Evolutionary conservation across 92 coral and sea anemone genomes (phyloP).

Genomic region (Paramuricea clavata): DNA sequence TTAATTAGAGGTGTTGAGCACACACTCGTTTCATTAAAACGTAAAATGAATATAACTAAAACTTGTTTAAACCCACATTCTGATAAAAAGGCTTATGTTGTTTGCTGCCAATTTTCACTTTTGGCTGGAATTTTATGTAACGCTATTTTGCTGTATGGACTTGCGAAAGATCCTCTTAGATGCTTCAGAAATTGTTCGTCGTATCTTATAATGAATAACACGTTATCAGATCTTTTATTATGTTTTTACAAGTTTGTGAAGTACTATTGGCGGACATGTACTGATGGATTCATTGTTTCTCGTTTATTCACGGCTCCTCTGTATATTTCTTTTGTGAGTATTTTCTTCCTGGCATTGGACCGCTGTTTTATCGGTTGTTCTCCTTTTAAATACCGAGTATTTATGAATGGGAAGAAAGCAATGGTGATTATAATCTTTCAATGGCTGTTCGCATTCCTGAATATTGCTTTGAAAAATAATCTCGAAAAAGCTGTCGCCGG

Average conservation of each 20-base stretch:
- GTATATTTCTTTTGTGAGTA: neutral
- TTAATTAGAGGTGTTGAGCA: no score
- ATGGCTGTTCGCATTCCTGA: slow-evolving; percentile 2
- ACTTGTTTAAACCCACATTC: slow-evolving; percentile 1
- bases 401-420: slow-evolving; percentile 18
- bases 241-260: slow-evolving; percentile 1
- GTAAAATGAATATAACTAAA: neutral
- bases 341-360: slow-evolving; percentile 11
- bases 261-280: neutral
- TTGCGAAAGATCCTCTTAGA: slow-evolving; percentile 25
- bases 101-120: neutral
- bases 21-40: neutral
- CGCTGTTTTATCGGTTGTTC: slow-evolving; percentile 1
- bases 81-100: neutral
- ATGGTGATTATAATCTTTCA: neutral
- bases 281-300: neutral
- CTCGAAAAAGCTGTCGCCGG: neutral
- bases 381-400: slow-evolving; percentile 11
- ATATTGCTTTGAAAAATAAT: neutral
- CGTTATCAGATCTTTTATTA: slow-evolving; percentile 6
- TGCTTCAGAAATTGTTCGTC: slow-evolving; percentile 18
- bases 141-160: slow-evolving; percentile 4
- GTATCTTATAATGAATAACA: slow-evolving; percentile 15
- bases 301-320: neutral
- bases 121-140: neutral